Evolutionary conservation across 2,888 invertebrate species (phyloP).

Genomic region (Rapana venosa): DNA sequence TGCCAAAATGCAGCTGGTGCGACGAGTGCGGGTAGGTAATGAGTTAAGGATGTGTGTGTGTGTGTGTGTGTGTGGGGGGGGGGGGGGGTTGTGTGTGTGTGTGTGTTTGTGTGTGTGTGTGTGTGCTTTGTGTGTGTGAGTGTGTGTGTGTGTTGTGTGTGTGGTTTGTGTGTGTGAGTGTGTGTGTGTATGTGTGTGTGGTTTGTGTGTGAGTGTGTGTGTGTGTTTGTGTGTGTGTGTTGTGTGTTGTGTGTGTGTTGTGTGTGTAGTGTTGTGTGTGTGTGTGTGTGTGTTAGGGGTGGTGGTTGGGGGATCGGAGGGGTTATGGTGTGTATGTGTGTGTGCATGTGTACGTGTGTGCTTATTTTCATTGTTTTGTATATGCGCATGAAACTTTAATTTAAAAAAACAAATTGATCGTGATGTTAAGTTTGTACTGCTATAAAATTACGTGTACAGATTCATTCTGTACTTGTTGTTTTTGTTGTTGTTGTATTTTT

Average conservation of each 20-base stretch:
- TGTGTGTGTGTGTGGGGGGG: not conserved
- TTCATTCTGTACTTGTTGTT: no score
- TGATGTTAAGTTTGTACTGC: no score
- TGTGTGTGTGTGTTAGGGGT: not conserved
- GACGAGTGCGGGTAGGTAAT: constrained; percentile 74
- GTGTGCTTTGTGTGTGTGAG: not conserved
- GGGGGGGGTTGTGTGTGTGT: not conserved
- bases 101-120: not conserved
- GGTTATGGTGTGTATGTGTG: constrained; percentile 10
- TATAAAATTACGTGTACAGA: no score
- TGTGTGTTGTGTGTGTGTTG: not conserved
- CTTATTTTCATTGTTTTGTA: not conserved
- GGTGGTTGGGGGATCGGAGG: no score
- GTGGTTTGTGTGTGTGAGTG: not conserved
- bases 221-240: not conserved
- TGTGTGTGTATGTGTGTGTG: not conserved
- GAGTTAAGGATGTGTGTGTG: not conserved
- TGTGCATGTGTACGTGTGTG: not conserved
- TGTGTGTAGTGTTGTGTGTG: not conserved
- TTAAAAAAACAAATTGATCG: no score
- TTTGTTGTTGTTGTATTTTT: no score
- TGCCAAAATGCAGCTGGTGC: constrained; percentile 77
- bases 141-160: not conserved
- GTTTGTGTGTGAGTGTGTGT: not conserved
- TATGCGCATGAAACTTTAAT: not conserved